Percentiles rank a stretch among this genome's conserved stretches.
phyloP scores from a whole-genome alignment of 2,888 invertebrate genomes.

The Trisateles emortualis region DNA sequence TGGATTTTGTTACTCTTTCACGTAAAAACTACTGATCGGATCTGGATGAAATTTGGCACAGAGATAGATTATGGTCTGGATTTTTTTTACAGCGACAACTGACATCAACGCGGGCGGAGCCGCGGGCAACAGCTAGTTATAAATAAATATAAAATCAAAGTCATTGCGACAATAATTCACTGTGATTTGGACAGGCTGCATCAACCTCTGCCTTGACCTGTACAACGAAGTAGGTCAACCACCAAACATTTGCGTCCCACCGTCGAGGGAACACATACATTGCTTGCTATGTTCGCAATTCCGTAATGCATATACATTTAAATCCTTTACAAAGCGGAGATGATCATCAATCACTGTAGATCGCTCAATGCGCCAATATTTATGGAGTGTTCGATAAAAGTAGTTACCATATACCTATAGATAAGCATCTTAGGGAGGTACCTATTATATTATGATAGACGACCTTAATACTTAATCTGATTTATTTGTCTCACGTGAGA shows the following conservation, averaged over 20 bases:
- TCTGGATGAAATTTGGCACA: too few species aligned
- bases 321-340: slow-evolving; percentile 7
- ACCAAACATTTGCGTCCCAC: neutral
- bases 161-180: neutral
- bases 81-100: too few species aligned
- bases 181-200: neutral
- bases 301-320: slow-evolving; percentile 5
- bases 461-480: too few species aligned
- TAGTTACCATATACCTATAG: slow-evolving; percentile 1
- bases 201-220: neutral
- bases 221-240: slow-evolving; percentile 7
- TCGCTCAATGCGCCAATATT: slow-evolving; percentile 6
- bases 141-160: neutral
- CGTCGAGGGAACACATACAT: slow-evolving; percentile 4
- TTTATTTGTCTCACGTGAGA: too few species aligned
- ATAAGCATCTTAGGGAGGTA: neutral
- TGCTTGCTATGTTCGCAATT: slow-evolving; percentile 4
- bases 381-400: slow-evolving; percentile 4
- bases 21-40: too few species aligned
- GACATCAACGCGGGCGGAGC: too few species aligned
- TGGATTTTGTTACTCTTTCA: too few species aligned
- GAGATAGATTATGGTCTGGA: too few species aligned
- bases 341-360: slow-evolving; percentile 15
- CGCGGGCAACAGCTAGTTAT: too few species aligned
- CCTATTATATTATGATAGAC: neutral